Evolutionary conservation across 2,888 invertebrate genomes (phyloP), one percentile per base, ranked within the genome.

Genomic region (Harpalus rubripes): DNA sequence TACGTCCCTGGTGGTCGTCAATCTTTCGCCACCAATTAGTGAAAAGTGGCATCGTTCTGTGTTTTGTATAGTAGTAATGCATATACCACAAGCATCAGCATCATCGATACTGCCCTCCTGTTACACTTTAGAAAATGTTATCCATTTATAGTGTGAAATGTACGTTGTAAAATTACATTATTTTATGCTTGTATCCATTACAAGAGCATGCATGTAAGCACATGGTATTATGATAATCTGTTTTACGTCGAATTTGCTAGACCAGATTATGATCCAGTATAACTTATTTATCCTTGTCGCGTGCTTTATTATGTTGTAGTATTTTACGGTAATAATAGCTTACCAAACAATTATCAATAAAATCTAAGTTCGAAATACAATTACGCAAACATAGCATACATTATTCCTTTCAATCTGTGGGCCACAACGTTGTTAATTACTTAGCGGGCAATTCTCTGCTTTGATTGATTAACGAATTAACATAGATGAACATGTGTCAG

Each of bases 391-490:
- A 32, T 32, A 68, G 78, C 58, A 78, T 58, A 58, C 78, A 78
- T 78, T 78, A 78, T 78, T 78, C 78, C 78, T 78, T 78, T 58
- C 22, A 78, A 58, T 26, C 58, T 56, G n/a, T 26, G 8, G 58
- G 56, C 12, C 32, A 26, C 12, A 58, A 58, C 78, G 63, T 63
- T 80, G 80, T 61, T 80, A 80, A 80, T 80, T 80, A 80, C 80
- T 80, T 80, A 61, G 80, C 61, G 61, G 52, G 61, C 22, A 61
- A 80, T 80, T 63, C 80, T 8, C 80, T 59, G 80, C 61, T 61
- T 61, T 80, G 80, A 80, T 80, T 80, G 80, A 80, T 80, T 80
- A 80, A 80, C 80, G 63, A 80, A 80, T 80, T 80, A 80, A 80
- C 80, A 80, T 80, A 80, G 61, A 59, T 80, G 80, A 80, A 80